Conservation (phyloP, 1,140 invertebrate species). For the Cotesia chilonis region DNA sequence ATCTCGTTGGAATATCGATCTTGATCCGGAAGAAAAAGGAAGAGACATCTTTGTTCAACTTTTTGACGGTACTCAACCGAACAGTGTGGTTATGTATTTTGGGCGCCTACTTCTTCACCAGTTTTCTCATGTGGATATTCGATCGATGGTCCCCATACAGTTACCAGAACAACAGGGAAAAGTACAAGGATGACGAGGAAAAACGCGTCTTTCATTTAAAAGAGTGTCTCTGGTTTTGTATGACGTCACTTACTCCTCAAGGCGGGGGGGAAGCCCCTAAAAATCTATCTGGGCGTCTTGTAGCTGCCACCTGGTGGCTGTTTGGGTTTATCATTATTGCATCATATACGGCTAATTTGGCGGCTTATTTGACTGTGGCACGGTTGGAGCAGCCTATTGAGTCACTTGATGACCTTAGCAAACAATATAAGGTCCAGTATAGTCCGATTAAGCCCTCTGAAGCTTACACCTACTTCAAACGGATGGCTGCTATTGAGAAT, state of each 20-base stretch:
- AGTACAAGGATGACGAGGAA: constrained; percentile 93
- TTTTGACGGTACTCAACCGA: constrained; percentile 93
- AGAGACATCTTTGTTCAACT: constrained; percentile 93
- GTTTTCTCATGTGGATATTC: constrained; percentile 93
- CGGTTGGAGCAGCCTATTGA: constrained; percentile 91
- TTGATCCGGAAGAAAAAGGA: constrained; percentile 84
- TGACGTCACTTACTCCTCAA: constrained; percentile 97
- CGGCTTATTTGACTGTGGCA: constrained; percentile 93
- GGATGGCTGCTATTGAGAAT: constrained; percentile 95
- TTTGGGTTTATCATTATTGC: constrained; percentile 98
- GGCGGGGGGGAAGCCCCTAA: constrained; percentile 96
- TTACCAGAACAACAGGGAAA: constrained; percentile 93
- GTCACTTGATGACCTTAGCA: constrained; percentile 89
- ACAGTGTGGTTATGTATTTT: constrained; percentile 97
- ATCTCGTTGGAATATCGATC: constrained; percentile 93
- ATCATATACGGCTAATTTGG: constrained; percentile 97
- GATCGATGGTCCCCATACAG: constrained; percentile 97
- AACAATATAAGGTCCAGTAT: constrained; percentile 96
- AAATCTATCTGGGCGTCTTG: constrained; percentile 89
- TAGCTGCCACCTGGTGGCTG: constrained; percentile 97
- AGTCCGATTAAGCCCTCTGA: constrained; percentile 86
- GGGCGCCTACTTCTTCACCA: constrained; percentile 93
- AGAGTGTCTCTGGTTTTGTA: constrained; percentile 98
- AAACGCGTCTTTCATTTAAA: constrained; percentile 95
- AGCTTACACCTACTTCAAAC: constrained; percentile 91